Evolutionary conservation across 1,140 invertebrate species (phyloP).

Genomic region (Ostrea denselamellosa): DNA sequence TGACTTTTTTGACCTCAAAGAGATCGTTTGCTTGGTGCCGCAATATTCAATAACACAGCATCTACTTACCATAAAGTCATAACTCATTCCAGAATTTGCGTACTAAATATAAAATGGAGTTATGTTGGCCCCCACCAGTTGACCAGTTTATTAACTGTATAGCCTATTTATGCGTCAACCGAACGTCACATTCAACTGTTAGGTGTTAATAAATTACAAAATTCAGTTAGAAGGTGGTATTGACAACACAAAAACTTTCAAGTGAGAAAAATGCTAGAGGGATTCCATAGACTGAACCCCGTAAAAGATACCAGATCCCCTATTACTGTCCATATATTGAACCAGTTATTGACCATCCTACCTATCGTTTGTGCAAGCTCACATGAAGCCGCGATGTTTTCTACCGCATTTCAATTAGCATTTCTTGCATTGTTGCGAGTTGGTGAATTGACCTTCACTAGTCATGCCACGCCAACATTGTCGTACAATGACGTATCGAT

Average conservation of each 20-base stretch:
- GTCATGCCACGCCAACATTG: not conserved
- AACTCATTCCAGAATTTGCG: no score
- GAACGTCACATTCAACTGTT: not conserved
- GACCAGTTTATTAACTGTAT: constrained; percentile 41
- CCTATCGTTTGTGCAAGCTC: not conserved
- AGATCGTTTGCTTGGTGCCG: no score
- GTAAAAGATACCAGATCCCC: constrained; percentile 23
- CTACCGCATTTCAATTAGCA: not conserved
- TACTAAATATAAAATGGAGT: no score
- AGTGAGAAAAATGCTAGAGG: constrained; percentile 41
- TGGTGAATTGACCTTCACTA: constrained; percentile 10
- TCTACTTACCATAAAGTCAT: no score
- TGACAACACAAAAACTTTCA: constrained; percentile 41
- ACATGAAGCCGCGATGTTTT: constrained; percentile 21
- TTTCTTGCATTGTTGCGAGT: constrained; percentile 25
- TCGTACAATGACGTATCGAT: not conserved
- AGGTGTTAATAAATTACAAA: constrained; percentile 19
- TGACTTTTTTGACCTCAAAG: no score
- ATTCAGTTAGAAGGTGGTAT: not conserved
- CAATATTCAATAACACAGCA: no score
- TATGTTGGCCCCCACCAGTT: no score
- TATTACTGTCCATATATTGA: not conserved
- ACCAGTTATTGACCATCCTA: not conserved
- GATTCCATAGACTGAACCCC: constrained; percentile 18
- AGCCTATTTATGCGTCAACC: not conserved